Base-by-base conservation (phyloP, 2,888 invertebrate species). In the Tetheella fluctuosa region DNA sequence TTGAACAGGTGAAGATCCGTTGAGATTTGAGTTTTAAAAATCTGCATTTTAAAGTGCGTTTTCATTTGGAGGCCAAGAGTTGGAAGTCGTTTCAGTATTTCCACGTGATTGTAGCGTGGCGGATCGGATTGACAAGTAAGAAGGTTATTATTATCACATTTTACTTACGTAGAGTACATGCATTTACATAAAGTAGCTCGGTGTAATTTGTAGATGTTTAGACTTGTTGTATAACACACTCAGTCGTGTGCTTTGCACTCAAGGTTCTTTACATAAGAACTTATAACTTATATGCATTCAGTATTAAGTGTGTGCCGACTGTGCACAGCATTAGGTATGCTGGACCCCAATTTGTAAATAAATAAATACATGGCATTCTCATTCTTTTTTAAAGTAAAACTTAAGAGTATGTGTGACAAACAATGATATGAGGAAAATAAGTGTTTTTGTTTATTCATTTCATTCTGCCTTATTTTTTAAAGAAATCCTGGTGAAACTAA, bases 101-200 rank as follows among this genome's bases (percentile, higher is more conserved):
- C 83, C 85, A 85, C 83, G 82, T 86, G 89, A 86, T 85, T 85
- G 86, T 84, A 81, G 84, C 86, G 88, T 87, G 80, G 87, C 90
- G 85, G 91, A 92, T 92, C 83, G 83, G 86, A 89, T 90, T 91
- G 92, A 91, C 90, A 88, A 80, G 76, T 86, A 88, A 89, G 88
- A 89, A 88, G 87, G 88, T 90, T 91, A 91, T 91, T 92, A 91
- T 91, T 91, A 90, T 89, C 89, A 89, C 90, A 91, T 91, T 92
- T 90, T 88, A 91, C 87, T 90, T 88, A 91, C 87, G 88, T 85
- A 86, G 75, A 77, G 69, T 68, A 68, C 68, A 73, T 80, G 76
- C 81, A 82, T 86, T 85, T 85, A 86, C 83, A 85, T 86, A 82
- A 80, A 81, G 81, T 76, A 77, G 74, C 73, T 79, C 76, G 74